These are phyloP conservation scores for Halcyon senegalensis DNA, from an alignment of 2,113 vertebrate species.

Conservation along the genomic window DNA sequence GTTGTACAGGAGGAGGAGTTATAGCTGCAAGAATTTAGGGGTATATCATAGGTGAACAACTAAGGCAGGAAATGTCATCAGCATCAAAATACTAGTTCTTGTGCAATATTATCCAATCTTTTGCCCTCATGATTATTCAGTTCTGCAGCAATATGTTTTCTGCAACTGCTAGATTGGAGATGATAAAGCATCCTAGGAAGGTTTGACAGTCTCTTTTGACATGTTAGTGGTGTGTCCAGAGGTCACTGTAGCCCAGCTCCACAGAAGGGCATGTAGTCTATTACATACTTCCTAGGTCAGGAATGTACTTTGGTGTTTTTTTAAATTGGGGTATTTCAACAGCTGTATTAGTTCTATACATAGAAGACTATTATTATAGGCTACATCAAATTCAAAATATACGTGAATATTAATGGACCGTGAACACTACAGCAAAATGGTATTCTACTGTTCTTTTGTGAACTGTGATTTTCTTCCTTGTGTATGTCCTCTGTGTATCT, in stretches of 20 bases:
- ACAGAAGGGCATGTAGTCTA: not conserved
- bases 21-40: not conserved
- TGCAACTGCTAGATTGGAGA: not conserved
- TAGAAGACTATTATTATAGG: not conserved
- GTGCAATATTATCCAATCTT: not conserved
- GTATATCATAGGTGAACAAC: not conserved
- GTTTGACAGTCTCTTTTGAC: not conserved
- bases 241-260: not conserved
- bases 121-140: not conserved
- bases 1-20: not conserved
- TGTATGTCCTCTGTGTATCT: no score
- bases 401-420: not conserved
- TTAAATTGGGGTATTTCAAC: not conserved
- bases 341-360: not conserved
- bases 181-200: not conserved
- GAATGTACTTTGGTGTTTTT: not conserved
- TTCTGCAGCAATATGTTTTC: not conserved
- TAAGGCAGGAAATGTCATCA: not conserved
- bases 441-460: not conserved
- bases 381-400: not conserved
- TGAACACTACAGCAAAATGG: rapidly evolving
- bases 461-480: not conserved
- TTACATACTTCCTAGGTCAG: not conserved
- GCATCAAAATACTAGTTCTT: not conserved
- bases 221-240: not conserved